These are phyloP conservation scores for Corythornis vintsioides DNA, from an alignment of 2,113 vertebrate genomes.

Conservation along the genomic window DNA sequence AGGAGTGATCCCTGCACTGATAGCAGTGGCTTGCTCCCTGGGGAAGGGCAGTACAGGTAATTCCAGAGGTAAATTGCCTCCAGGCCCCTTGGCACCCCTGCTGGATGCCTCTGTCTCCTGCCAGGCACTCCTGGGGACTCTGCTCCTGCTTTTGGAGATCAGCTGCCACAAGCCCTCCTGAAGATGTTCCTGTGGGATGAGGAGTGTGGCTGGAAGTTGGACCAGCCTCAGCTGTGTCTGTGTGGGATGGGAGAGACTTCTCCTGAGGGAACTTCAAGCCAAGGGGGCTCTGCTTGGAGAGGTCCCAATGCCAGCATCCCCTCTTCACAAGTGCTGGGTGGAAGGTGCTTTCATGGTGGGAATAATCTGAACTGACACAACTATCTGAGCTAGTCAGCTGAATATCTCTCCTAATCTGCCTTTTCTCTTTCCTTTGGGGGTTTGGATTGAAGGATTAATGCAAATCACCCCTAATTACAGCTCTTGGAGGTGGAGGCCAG, in stretches of 20 bases:
- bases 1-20: fast-evolving
- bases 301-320: neutral
- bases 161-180: constrained; percentile 4
- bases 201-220: neutral
- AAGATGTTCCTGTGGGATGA: neutral
- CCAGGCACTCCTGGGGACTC: neutral
- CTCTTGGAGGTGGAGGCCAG: neutral
- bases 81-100: fast-evolving
- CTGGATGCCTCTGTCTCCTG: neutral
- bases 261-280: neutral
- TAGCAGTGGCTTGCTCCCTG: fast-evolving
- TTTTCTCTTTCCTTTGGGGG: neutral
- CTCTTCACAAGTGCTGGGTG: neutral
- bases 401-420: neutral
- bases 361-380: neutral
- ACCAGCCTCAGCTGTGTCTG: neutral
- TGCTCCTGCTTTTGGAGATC: neutral
- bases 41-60: fast-evolving
- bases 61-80: neutral
- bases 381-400: neutral
- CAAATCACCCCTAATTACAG: neutral
- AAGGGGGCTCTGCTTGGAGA: neutral
- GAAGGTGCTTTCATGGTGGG: neutral
- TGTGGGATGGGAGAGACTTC: neutral
- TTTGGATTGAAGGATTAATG: constrained; percentile 11